phyloP scores from a whole-genome alignment of 2,113 vertebrate genomes.

The Tyto alba region DNA sequence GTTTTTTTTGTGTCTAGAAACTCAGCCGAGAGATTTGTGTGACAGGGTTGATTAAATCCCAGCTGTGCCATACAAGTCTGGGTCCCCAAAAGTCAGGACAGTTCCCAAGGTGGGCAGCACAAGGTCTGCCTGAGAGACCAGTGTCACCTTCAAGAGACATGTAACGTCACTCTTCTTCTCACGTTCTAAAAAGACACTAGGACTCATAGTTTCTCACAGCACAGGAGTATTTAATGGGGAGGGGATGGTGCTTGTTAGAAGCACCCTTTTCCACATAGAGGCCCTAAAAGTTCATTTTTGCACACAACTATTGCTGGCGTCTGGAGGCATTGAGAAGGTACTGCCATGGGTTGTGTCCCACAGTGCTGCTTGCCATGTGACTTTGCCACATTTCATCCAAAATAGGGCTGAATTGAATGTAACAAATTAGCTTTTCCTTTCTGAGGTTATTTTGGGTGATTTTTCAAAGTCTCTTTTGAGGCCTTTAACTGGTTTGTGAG shows the following conservation, averaged over 20 bases:
- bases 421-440: neutral
- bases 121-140: neutral
- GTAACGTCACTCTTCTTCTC: neutral
- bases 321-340: accelerated
- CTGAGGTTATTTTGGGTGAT: neutral
- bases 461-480: neutral
- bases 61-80: neutral
- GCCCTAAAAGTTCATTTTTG: neutral
- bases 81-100: neutral
- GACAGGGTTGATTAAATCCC: neutral
- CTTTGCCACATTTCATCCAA: neutral
- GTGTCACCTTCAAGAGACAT: neutral
- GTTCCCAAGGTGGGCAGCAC: neutral
- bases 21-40: conserved; percentile 36
- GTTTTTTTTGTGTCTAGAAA: conserved; percentile 22
- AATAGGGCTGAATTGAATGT: neutral
- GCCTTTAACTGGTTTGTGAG: neutral
- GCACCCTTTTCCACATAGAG: neutral
- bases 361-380: accelerated
- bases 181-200: neutral
- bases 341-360: accelerated
- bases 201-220: neutral
- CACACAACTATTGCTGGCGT: neutral
- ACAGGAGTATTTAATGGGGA: neutral
- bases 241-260: neutral